Evolutionary conservation across 2,113 vertebrate genomes (phyloP).

Genomic region (Perca schrenkii): DNA sequence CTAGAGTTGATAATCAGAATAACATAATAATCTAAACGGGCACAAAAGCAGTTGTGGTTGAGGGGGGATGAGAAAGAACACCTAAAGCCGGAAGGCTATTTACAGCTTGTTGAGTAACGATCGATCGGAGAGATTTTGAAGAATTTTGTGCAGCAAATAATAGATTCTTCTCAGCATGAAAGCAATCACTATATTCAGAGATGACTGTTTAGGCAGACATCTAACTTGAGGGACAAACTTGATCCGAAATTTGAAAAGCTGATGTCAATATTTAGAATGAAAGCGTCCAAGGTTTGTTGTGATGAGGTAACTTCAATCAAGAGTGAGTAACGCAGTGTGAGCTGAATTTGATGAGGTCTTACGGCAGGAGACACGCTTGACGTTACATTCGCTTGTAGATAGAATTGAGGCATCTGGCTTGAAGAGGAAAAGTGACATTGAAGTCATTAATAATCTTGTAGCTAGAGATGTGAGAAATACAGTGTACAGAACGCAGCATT

Average conservation of each 20-base stretch:
- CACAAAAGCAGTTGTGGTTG: constrained; percentile 33
- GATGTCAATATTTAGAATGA: constrained; percentile 32
- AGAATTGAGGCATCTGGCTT: constrained; percentile 21
- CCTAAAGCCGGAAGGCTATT: constrained; percentile 4
- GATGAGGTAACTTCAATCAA: constrained; percentile 7
- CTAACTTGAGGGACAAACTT: constrained; percentile 25
- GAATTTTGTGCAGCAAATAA: constrained; percentile 20
- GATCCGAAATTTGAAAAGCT: constrained; percentile 8
- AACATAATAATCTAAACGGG: constrained; percentile 42
- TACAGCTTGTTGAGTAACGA: constrained; percentile 5
- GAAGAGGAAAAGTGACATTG: constrained; percentile 14
- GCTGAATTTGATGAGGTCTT: constrained; percentile 18
- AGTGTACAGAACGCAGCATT: constrained; percentile 48
- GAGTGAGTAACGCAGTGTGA: constrained; percentile 14
- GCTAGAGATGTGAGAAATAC: constrained; percentile 40
- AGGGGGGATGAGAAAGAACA: constrained; percentile 1
- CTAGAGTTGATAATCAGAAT: constrained; percentile 28
- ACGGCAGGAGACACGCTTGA: constrained; percentile 3
- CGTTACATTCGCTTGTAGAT: constrained; percentile 46
- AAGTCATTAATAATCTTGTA: constrained; percentile 28
- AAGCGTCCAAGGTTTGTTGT: constrained; percentile 14
- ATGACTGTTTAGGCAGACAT: constrained; percentile 37
- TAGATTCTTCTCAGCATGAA: constrained; percentile 44
- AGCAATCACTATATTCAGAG: constrained; percentile 54
- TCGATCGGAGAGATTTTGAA: constrained; percentile 2